Base-by-base conservation (phyloP, 2,888 invertebrate species). In the Ditula angustiorana region DNA sequence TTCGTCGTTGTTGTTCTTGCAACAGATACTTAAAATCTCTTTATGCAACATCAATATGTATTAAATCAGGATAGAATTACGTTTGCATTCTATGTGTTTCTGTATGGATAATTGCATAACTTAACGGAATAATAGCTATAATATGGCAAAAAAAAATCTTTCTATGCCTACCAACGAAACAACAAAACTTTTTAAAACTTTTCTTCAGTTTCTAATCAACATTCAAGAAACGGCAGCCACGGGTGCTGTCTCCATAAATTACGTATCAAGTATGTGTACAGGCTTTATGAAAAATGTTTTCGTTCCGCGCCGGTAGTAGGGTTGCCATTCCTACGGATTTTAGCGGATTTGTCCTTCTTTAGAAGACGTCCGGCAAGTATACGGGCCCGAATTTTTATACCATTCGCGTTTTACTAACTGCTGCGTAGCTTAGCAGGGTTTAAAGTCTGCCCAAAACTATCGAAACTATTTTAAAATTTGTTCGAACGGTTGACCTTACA, bases 221-320 rank as follows among this genome's bases (percentile, higher is more conserved):
- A 90, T 91, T 89, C 86, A 90, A 86, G 87, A 67, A 78, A 82
- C 83, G 82, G 73, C 76, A 78, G 78, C 75, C 68, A 78, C 77
- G 79, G 79, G 78, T 82, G 83, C 81, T 88, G 89, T 90, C 89
- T 86, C 82, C 86, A 90, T 90, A 91, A 90, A 91, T 90, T 89
- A 88, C 86, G 82, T 88, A 90, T 88, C 88, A 89, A 88, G 87
- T 84, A 85, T 88, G 84, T 86, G 85, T 78, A 81, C 83, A 81
- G 83, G 83, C 83, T 83, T 87, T 90, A 90, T 90, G 89, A 91
- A 90, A 91, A 90, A 90, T 90, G 86, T 87, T 89, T 85, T 83
- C 79, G 80, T 80, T 77, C 80, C 74, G 77, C 71, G n/a, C 19
- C 50, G 41, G 16, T n/a, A 41, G 3, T 41, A 41, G 41, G 41